Base-by-base conservation (phyloP, 1,140 invertebrate genomes). In the Formica selysi region DNA sequence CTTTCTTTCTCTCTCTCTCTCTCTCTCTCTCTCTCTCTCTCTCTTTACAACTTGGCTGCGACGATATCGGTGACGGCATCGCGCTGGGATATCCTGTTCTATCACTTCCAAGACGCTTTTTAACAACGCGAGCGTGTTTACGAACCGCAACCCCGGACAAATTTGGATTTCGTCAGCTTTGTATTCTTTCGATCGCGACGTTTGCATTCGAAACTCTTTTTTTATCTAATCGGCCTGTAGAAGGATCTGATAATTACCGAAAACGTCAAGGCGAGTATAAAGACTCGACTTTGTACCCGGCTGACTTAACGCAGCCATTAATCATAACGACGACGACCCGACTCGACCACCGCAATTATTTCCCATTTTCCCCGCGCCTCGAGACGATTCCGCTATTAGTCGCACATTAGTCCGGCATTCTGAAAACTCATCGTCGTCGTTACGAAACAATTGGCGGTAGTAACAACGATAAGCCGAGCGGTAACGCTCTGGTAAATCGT, bases 21-120 rank as follows among this genome's bases (percentile, higher is more conserved):
- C 26, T 29, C 26, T 29, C 26, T 29, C 26, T 29, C 26, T 22
- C 59, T n/a, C 16, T 76, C 59, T 87, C 79, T 86, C 0, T 87
- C 87, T 80, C 85, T 80, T 51, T 71, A 61, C 80, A 76, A 90
- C 86, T 90, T 73, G 86, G 80, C 70, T 81, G 59, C 81, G 54
- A 80, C 64, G 76, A 83, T 83, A 83, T 90, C 81, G 73, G 76
- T 67, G 86, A 84, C 87, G 19, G 36, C 36, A 19, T 41, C 64
- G 71, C 79, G 51, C 79, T 32, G 67, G 68, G 68, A 29, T 74
- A 62, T 71, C 54, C 68, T 73, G 68, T 83, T 85, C 86, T 67
- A 90, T 90, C 87, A 80, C 89, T 90, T 87, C 44, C 86, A 59
- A 70, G 76, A 57, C 86, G 87, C 88, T 90, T 90, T 90, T 86